Base-by-base conservation (phyloP, 2,113 vertebrate species). In the Murina feae region DNA sequence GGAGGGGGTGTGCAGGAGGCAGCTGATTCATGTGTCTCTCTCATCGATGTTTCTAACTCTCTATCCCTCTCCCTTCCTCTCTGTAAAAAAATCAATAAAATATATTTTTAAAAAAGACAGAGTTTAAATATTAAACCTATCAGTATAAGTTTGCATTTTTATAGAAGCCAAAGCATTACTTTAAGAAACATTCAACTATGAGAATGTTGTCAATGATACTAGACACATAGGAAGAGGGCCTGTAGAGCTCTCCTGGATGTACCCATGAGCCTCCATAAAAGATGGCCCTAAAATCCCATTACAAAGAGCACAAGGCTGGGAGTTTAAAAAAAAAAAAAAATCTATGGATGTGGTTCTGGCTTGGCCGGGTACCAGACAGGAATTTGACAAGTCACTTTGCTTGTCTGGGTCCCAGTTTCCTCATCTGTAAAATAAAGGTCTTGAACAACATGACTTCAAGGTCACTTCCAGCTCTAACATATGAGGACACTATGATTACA, bases 371-470 rank as follows among this genome's bases (percentile, higher is more conserved):
- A 47, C 25, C 32, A 87, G 69, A 42, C 32, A 37, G 35, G 32
- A 75, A 79, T 65, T 69, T 53, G 78, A 66, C 58, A 53, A 69
- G 53, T 94, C 68, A 74, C 53, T 93, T 60, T 17, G 32, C 63
- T 44, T 74, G 0, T 42, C 75, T 93, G 35, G 11, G 30, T 69
- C 25, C 66, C n/a, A 72, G 16, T 86, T 89, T 86, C 69, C 10
- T 72, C 60, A 78, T 74, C 58, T 92, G 32, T 76, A 63, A 93
- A 97, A 89, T 49, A 32, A 81, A 91, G 5, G 4, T 78, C 66
- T 81, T 85, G 51, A 93, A 78, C 30, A 23, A 76, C 35, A 32
- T 35, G 44, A 76, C 76, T 93, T 81, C 0, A 32, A 91, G 30
- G 39, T 44, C 78, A 63, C 25, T 6, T 72, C 39, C 32, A 68